These are phyloP conservation scores for Synanthedon tipuliformis DNA, from an alignment of 2,888 invertebrate genomes.

Conservation along the genomic window DNA sequence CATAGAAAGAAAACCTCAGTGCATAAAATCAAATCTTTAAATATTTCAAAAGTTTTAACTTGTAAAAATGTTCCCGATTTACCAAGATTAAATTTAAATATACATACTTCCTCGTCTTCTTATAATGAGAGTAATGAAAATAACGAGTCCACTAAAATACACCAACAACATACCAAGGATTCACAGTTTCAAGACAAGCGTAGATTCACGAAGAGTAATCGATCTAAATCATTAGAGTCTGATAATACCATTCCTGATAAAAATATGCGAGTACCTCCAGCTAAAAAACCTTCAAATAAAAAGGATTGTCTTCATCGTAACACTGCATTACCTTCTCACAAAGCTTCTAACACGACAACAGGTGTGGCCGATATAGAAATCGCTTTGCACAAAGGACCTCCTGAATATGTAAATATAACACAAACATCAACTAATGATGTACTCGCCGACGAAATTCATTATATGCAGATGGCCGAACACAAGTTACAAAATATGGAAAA, in stretches of 20 bases:
- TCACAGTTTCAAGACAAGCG: too few relatives aligned
- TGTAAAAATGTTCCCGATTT: neutral
- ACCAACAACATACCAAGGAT: too few relatives aligned
- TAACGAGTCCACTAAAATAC: too few relatives aligned
- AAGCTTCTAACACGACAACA: constrained; percentile 10
- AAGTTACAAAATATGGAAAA: constrained; percentile 63
- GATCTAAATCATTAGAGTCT: too few relatives aligned
- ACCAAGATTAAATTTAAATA: constrained; percentile 2
- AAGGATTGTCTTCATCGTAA: too few relatives aligned
- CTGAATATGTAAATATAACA: neutral
- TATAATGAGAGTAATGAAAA: constrained; percentile 16
- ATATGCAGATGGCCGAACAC: constrained; percentile 48
- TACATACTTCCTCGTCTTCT: constrained; percentile 17
- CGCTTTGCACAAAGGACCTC: constrained; percentile 9
- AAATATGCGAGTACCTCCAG: too few relatives aligned
- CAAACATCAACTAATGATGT: constrained; percentile 34
- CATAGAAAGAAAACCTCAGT: constrained; percentile 24
- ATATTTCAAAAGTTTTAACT: constrained; percentile 42
- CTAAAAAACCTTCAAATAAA: too few relatives aligned
- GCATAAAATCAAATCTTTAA: constrained; percentile 56
- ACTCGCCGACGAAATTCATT: constrained; percentile 36
- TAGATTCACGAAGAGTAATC: too few relatives aligned
- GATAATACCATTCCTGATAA: too few relatives aligned
- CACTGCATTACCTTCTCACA: constrained; percentile 8
- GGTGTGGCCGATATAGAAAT: constrained; percentile 24